phyloP scores from a whole-genome alignment of 2,888 invertebrate species.

The Agrypnus murinus region DNA sequence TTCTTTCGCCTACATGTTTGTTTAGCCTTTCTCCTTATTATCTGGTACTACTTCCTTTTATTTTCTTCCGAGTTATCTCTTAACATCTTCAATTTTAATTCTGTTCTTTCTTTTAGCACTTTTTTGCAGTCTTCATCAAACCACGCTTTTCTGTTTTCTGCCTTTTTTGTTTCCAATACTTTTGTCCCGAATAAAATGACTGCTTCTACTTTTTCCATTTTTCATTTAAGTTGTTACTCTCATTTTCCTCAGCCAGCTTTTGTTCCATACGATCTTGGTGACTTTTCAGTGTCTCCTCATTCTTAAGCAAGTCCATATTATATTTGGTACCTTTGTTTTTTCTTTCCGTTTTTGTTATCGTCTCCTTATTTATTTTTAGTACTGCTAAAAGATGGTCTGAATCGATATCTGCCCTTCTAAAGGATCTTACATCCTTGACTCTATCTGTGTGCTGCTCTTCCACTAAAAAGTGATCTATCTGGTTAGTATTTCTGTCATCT shows the following conservation, averaged over 20 bases:
- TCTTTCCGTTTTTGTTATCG: slow-evolving; percentile 11
- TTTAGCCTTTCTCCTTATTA: slow-evolving; percentile 4
- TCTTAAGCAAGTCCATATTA: neutral
- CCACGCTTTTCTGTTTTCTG: too few species aligned
- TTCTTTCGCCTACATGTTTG: too few species aligned
- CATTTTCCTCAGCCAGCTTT: slow-evolving; percentile 16
- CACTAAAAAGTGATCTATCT: slow-evolving; percentile 11
- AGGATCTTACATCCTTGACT: slow-evolving; percentile 8
- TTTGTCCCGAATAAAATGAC: neutral
- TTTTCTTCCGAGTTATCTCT: slow-evolving; percentile 17
- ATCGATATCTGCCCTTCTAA: slow-evolving; percentile 11
- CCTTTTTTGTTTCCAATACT: too few species aligned
- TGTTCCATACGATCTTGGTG: slow-evolving; percentile 16
- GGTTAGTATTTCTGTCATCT: slow-evolving; percentile 1
- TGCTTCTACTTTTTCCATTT: slow-evolving; percentile 12
- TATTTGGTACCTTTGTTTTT: neutral
- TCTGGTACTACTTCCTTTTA: slow-evolving; percentile 18
- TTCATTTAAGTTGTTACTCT: slow-evolving; percentile 15
- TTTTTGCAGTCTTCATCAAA: too few species aligned
- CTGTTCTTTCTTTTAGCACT: slow-evolving; percentile 12
- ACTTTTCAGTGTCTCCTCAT: slow-evolving; percentile 1
- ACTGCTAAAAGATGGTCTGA: slow-evolving; percentile 9
- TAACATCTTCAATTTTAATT: slow-evolving; percentile 20
- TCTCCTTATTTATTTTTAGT: slow-evolving; percentile 4
- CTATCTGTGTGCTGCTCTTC: slow-evolving; percentile 2